phyloP scores from a whole-genome alignment of 2,113 vertebrate genomes.

The Lynx canadensis region DNA sequence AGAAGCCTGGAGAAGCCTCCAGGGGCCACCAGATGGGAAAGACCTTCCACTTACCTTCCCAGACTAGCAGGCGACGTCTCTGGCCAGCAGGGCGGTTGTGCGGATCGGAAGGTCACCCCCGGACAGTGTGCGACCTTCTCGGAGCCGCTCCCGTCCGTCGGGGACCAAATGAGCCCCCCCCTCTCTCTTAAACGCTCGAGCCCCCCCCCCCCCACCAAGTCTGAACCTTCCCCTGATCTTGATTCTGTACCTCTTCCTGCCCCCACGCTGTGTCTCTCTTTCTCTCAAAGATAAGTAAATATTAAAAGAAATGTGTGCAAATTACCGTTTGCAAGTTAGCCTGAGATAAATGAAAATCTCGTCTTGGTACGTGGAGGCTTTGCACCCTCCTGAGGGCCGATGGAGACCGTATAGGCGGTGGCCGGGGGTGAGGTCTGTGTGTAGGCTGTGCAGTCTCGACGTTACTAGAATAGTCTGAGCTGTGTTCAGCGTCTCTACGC shows the following conservation, averaged over 20 bases:
- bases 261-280: no score
- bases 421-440: neutral
- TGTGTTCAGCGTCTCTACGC: neutral
- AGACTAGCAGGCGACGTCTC: neutral
- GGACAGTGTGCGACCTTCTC: neutral
- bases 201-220: neutral
- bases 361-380: constrained; percentile 1
- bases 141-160: neutral
- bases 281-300: no score
- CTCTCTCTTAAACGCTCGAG: neutral
- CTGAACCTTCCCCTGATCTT: neutral
- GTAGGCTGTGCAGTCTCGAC: neutral
- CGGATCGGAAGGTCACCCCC: neutral
- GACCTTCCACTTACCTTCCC: neutral
- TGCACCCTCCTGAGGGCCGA: neutral
- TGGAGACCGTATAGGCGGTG: neutral
- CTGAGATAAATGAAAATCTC: neutral
- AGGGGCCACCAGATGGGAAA: neutral
- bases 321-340: constrained; percentile 1
- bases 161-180: neutral
- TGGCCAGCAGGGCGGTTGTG: neutral
- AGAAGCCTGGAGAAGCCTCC: neutral
- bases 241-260: neutral
- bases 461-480: neutral
- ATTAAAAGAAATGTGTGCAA: neutral